Conservation (phyloP, 2,888 invertebrate genomes). For the Tridacna crocea region DNA sequence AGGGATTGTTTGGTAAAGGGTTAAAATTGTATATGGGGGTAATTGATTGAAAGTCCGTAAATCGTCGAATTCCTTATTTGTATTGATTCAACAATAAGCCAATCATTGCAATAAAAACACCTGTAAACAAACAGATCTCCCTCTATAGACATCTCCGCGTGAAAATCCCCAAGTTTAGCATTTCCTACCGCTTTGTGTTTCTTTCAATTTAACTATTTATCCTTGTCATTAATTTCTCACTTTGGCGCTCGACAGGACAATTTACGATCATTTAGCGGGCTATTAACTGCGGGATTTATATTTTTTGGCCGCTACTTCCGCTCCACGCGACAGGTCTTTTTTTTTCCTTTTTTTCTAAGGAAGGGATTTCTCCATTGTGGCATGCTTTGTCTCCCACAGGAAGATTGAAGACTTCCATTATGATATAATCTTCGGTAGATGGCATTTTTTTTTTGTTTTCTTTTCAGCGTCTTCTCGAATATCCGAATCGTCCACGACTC, state of each 20-base stretch:
- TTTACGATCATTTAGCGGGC: constrained; percentile 21
- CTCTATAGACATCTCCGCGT: neutral
- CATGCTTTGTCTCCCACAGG: too few species aligned
- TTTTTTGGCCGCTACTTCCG: constrained; percentile 16
- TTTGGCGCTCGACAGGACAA: constrained; percentile 22
- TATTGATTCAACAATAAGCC: neutral
- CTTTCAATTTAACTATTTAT: constrained; percentile 11
- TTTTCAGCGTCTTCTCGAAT: too few species aligned
- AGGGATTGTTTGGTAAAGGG: too few species aligned
- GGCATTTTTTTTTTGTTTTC: too few species aligned
- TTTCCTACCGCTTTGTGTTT: constrained; percentile 4
- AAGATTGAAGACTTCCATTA: too few species aligned
- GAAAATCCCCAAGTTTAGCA: constrained; percentile 6
- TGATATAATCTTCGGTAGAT: too few species aligned
- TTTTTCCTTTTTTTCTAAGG: neutral
- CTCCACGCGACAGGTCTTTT: neutral
- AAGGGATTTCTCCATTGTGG: too few species aligned
- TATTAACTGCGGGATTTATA: neutral
- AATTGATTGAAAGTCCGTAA: too few species aligned
- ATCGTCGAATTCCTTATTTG: neutral
- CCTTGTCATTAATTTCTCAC: constrained; percentile 13
- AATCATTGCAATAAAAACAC: constrained; percentile 16
- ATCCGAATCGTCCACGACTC: too few species aligned
- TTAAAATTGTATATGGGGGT: too few species aligned
- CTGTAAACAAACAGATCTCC: neutral